Conservation (phyloP, 2,113 vertebrate species). For the Varanus komodoensis region DNA sequence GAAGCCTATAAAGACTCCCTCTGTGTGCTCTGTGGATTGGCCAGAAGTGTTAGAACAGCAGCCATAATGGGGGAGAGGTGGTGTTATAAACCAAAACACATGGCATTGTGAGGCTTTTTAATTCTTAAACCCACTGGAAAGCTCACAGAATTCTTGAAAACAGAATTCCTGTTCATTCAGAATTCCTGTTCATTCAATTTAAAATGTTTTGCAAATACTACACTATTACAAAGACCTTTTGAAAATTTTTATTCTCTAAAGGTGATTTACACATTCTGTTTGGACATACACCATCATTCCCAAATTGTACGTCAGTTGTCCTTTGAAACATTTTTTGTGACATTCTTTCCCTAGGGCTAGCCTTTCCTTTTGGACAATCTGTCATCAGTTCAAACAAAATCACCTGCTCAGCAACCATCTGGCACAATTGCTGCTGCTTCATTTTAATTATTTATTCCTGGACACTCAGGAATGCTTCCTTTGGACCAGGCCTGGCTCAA, state of each 20-base stretch:
- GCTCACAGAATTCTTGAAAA: neutral
- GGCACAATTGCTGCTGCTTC: neutral
- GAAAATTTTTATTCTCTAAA: neutral
- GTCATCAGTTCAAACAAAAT: slow-evolving; percentile 7
- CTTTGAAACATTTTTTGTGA: neutral
- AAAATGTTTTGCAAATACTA: neutral
- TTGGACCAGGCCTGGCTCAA: neutral
- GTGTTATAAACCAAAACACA: neutral
- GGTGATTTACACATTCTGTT: neutral
- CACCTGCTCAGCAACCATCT: slow-evolving; percentile 26
- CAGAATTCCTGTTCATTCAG: neutral
- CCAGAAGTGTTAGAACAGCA: neutral
- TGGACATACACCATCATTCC: neutral
- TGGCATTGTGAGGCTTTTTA: neutral
- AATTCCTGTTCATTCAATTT: neutral
- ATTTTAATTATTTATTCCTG: slow-evolving; percentile 16
- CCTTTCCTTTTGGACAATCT: slow-evolving; percentile 7
- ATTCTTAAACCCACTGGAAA: neutral
- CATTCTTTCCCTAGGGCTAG: neutral
- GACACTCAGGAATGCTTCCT: neutral
- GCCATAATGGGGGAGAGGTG: neutral
- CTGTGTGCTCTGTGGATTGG: neutral
- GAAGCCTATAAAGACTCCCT: neutral
- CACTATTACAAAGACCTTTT: neutral
- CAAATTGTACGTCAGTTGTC: neutral